Evolutionary conservation across 2,888 invertebrate genomes (phyloP).

Genomic region (Lithophane ornitopus): DNA sequence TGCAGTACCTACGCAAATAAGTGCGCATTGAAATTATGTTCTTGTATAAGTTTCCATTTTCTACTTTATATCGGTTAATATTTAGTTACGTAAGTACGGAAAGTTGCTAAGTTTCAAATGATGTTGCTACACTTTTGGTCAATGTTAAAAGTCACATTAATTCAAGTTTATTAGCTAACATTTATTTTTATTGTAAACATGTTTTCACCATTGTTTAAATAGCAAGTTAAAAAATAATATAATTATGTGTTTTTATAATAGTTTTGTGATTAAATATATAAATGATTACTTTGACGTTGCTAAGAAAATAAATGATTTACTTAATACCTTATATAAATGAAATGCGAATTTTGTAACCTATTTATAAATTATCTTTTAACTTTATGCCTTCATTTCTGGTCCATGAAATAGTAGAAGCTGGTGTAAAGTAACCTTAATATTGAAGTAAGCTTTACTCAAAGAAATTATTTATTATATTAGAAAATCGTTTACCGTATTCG

Average conservation of each 20-base stretch:
- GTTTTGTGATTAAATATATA: constrained; percentile 6
- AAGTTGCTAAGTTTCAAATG: constrained; percentile 29
- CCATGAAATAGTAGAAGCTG: neutral
- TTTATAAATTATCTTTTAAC: constrained; percentile 25
- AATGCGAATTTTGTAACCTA: neutral
- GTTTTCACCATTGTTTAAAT: constrained; percentile 20
- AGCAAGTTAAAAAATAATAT: constrained; percentile 21
- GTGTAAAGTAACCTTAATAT: neutral
- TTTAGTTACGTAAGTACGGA: constrained; percentile 35
- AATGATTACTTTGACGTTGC: constrained; percentile 1
- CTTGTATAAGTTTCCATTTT: constrained; percentile 40
- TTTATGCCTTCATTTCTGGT: neutral
- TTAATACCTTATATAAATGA: neutral
- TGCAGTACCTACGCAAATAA: constrained; percentile 8
- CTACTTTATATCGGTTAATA: constrained; percentile 32
- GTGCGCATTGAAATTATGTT: constrained; percentile 29
- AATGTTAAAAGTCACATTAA: constrained; percentile 14
- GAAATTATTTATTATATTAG: neutral
- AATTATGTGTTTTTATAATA: neutral
- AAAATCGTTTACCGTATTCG: neutral
- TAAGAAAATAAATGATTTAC: neutral
- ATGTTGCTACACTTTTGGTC: constrained; percentile 7
- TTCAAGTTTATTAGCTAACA: neutral
- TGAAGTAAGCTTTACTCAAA: neutral
- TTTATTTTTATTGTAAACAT: constrained; percentile 10